Percentiles rank a stretch among this genome's conserved stretches.
Conservation (phyloP, 2,888 invertebrate genomes). For the Zygothrica quintamaculata region DNA sequence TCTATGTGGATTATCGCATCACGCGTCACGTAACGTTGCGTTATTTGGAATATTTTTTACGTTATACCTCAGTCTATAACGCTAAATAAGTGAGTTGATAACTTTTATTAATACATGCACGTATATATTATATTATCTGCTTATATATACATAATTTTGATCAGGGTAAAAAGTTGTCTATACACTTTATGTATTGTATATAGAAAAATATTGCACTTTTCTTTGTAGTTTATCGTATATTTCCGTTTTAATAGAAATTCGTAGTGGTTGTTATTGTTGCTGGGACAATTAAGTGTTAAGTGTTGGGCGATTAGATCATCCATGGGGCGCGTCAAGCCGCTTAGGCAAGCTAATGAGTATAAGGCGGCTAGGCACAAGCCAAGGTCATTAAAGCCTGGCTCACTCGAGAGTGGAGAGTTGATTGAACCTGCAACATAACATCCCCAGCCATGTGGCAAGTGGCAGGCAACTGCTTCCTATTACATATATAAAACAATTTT, state of each 20-base stretch:
- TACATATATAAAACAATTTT: slow-evolving; percentile 15
- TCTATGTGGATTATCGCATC: slow-evolving; percentile 70
- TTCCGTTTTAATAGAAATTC: slow-evolving; percentile 42
- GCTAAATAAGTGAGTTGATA: slow-evolving; percentile 78
- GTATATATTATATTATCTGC: neutral
- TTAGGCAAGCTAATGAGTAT: slow-evolving; percentile 53
- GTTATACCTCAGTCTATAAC: slow-evolving; percentile 79
- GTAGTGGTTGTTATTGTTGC: slow-evolving; percentile 10
- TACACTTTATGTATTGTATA: slow-evolving; percentile 28
- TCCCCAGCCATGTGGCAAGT: slow-evolving; percentile 50
- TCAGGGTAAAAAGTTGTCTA: slow-evolving; percentile 11
- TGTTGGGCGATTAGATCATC: slow-evolving; percentile 66
- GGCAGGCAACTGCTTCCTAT: slow-evolving; percentile 41
- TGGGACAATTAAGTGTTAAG: slow-evolving; percentile 59
- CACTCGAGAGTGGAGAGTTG: slow-evolving; percentile 43
- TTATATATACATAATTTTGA: slow-evolving; percentile 6
- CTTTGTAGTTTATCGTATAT: slow-evolving; percentile 50
- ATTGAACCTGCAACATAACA: slow-evolving; percentile 59
- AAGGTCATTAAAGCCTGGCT: slow-evolving; percentile 58
- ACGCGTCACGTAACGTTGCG: slow-evolving; percentile 33
- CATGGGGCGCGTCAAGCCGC: slow-evolving; percentile 60
- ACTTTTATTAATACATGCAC: neutral
- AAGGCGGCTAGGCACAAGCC: slow-evolving; percentile 38
- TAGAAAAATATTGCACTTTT: slow-evolving; percentile 27
- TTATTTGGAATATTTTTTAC: slow-evolving; percentile 81